Evolutionary conservation across 2,888 invertebrate genomes (phyloP).

Genomic region (Epinotia bilunana): DNA sequence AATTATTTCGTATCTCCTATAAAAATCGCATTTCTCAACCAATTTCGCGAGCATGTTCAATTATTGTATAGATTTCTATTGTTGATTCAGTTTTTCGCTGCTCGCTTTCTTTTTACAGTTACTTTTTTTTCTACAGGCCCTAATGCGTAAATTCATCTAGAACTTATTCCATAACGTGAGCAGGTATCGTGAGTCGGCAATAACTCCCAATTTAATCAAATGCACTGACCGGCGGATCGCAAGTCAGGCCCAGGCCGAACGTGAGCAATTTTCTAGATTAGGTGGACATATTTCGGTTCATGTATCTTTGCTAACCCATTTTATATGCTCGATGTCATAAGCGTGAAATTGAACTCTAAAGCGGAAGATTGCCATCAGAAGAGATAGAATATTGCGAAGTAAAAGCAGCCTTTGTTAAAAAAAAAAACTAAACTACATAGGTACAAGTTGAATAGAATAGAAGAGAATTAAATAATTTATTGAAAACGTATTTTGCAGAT

Average conservation of each 20-base stretch:
- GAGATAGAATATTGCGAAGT: background rate
- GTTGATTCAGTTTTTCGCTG: too few species aligned
- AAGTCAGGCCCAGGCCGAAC: slow-evolving; percentile 4
- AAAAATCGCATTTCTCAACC: too few species aligned
- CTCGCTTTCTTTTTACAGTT: too few species aligned
- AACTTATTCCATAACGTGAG: background rate
- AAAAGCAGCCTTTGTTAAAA: too few species aligned
- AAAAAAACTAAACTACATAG: too few species aligned
- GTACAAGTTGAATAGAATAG: too few species aligned
- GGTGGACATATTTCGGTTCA: slow-evolving; percentile 11
- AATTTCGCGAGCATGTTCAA: too few species aligned
- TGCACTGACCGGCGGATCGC: slow-evolving; percentile 7
- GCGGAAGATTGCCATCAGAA: background rate
- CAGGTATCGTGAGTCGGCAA: slow-evolving; percentile 32
- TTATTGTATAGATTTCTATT: too few species aligned
- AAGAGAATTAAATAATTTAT: too few species aligned
- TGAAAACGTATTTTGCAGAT: too few species aligned
- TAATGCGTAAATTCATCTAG: background rate
- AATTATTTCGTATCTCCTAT: too few species aligned
- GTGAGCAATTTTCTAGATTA: background rate
- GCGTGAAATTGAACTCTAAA: background rate
- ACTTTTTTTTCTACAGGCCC: too few species aligned
- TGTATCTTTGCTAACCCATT: background rate
- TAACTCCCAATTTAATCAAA: slow-evolving; percentile 32
- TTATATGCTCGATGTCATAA: background rate